These are phyloP conservation scores for Mormyrus lacerda DNA, from an alignment of 2,113 vertebrate genomes.

Conservation along the genomic window DNA sequence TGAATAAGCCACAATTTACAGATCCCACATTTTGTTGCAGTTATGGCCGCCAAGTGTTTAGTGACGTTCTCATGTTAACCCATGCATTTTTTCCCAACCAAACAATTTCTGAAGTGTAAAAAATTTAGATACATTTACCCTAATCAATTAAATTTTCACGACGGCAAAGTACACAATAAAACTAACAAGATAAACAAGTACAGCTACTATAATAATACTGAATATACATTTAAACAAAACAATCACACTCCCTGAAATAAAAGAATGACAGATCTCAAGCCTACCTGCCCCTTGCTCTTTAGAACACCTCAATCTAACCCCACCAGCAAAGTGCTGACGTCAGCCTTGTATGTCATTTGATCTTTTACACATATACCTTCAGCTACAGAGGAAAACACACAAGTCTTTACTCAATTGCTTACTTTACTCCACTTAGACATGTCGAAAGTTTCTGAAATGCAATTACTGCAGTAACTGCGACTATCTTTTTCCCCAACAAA, in stretches of 20 bases:
- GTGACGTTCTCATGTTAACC: background rate
- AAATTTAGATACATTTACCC: slow-evolving; percentile 10
- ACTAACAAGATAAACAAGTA: background rate
- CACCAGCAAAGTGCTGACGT: background rate
- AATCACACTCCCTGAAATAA: background rate
- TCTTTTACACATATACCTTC: background rate
- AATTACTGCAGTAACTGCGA: slow-evolving; percentile 56
- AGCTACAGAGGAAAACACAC: background rate
- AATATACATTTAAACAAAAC: background rate
- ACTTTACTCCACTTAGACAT: background rate
- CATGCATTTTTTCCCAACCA: background rate
- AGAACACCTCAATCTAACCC: background rate
- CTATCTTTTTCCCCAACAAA: slow-evolving; percentile 41
- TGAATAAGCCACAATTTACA: background rate
- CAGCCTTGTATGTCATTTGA: background rate
- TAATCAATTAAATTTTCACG: slow-evolving; percentile 8
- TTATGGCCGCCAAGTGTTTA: background rate
- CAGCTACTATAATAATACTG: background rate
- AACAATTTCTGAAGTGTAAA: background rate
- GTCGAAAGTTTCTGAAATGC: slow-evolving; percentile 35
- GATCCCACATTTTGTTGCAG: background rate
- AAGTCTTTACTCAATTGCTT: slow-evolving; percentile 6
- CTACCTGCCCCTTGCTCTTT: background rate
- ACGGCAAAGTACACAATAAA: background rate
- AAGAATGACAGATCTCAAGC: background rate